phyloP scores from a whole-genome alignment of 2,797 vertebrate genomes.

The Pseudochaenichthys georgianus region DNA sequence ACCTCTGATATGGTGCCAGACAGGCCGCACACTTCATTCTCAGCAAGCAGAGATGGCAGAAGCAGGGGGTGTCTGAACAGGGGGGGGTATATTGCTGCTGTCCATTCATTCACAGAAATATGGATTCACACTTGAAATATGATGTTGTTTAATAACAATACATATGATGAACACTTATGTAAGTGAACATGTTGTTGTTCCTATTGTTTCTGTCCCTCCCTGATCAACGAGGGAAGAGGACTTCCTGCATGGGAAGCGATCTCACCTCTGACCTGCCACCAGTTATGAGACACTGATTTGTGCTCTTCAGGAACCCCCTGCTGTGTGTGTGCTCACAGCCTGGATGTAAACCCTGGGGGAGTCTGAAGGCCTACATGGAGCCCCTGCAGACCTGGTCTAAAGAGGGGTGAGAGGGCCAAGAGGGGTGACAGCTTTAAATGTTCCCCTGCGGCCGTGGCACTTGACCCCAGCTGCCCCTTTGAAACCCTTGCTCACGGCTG shows the following conservation, averaged over 20 bases:
- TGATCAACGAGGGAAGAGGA: constrained; percentile 8
- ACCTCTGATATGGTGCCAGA: constrained; percentile 64
- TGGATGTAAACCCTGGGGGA: constrained; percentile 25
- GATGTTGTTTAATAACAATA: neutral
- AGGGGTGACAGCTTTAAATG: constrained; percentile 43
- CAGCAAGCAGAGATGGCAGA: constrained; percentile 53
- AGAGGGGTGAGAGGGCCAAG: constrained; percentile 27
- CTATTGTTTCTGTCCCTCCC: neutral
- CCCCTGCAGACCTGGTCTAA: neutral
- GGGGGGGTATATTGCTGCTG: constrained; percentile 13
- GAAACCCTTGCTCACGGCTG: constrained; percentile 9
- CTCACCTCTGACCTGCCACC: constrained; percentile 53
- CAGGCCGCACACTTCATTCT: constrained; percentile 62
- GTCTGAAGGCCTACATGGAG: constrained; percentile 6
- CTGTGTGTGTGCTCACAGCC: constrained; percentile 40
- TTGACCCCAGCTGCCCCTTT: constrained; percentile 53
- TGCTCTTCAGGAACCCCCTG: constrained; percentile 39
- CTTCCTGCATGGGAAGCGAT: no score
- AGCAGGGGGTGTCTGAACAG: constrained; percentile 41
- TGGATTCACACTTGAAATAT: neutral
- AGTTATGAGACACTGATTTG: constrained; percentile 58
- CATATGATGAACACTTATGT: neutral
- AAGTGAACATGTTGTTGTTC: neutral
- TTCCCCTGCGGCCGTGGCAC: constrained; percentile 41
- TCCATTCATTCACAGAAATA: neutral